Base-by-base conservation (phyloP, 2,888 invertebrate species). In the Philaethria dido region DNA sequence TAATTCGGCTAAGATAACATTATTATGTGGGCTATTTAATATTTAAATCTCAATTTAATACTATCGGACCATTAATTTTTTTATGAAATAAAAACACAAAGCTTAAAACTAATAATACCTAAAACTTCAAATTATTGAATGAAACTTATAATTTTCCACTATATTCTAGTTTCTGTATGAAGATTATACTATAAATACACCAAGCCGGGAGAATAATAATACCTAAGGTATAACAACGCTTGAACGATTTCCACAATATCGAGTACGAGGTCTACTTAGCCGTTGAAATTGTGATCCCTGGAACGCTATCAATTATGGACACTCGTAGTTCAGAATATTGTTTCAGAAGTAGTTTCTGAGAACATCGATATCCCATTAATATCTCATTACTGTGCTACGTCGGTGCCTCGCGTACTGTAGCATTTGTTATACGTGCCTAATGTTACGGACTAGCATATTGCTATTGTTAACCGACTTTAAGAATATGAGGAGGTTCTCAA, bases 331-430 rank as follows among this genome's bases (percentile, higher is more conserved):
- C 22, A 25, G 55, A 55, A 61, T 57, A 68, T 64, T 45, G 60
- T 47, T 64, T 61, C 48, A 44, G 55, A 45, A 52, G 54, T 39
- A 64, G 61, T 61, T 61, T 44, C 57, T 57, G 55, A 25, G 57
- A 64, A 68, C 68, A 62, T 62, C 62, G 62, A 62, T 65, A 64
- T 64, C 52, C 69, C 68, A 65, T 70, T 70, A 68, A 70, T 70
- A 68, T 62, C 62, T 52, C 64, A 55, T 69, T 62, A 66, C 62
- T 47, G 39, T 14, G 44, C 18, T 18, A 44, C 45, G 42, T 18
- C 29, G 45, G 13, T 60, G 18, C 29, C 29, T 50, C 55, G 20
- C n/a, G 5, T 25, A 45, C 44, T 60, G 18, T 39, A 59, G 59
- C 25, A 59, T 18, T 59, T 16, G 16, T 25, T 36, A 39, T 39